These are phyloP conservation scores for Osmerus mordax DNA, from an alignment of 2,113 vertebrate genomes.

Conservation along the genomic window DNA sequence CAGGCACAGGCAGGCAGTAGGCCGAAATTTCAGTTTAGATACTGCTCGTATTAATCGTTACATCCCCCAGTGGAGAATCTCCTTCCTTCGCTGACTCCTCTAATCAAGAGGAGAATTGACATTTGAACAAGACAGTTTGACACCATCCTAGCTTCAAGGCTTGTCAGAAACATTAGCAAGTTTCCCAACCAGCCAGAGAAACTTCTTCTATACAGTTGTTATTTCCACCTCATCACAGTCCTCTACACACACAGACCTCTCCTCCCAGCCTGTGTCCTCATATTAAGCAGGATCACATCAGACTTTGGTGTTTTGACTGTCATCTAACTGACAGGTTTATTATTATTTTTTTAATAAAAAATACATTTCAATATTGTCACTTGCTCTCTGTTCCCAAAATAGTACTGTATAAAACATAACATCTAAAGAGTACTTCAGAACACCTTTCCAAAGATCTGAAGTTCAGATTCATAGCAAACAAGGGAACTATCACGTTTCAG, in stretches of 20 bases:
- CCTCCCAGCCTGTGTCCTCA: neutral
- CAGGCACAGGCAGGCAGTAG: neutral
- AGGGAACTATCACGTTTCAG: constrained; percentile 22
- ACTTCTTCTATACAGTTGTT: constrained; percentile 15
- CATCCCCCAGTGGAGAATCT: neutral
- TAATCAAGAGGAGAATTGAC: constrained; percentile 22
- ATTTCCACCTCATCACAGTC: constrained; percentile 9
- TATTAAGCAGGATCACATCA: neutral
- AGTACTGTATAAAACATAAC: too few relatives aligned
- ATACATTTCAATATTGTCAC: too few relatives aligned
- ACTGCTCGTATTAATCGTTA: too few relatives aligned
- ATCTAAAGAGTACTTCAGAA: constrained; percentile 2
- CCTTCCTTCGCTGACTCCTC: neutral
- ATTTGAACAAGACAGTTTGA: constrained; percentile 18
- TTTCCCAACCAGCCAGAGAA: neutral
- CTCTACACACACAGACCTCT: neutral
- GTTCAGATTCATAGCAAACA: constrained; percentile 40
- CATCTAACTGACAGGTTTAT: too few relatives aligned
- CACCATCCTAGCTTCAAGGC: constrained; percentile 1
- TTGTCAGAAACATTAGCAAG: constrained; percentile 17
- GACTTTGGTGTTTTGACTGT: too few relatives aligned
- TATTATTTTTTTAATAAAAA: too few relatives aligned
- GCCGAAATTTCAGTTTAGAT: too few relatives aligned
- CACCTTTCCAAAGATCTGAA: constrained; percentile 24
- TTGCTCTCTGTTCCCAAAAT: too few relatives aligned